phyloP scores from a whole-genome alignment of 2,113 vertebrate genomes.

The Sialia sialis region DNA sequence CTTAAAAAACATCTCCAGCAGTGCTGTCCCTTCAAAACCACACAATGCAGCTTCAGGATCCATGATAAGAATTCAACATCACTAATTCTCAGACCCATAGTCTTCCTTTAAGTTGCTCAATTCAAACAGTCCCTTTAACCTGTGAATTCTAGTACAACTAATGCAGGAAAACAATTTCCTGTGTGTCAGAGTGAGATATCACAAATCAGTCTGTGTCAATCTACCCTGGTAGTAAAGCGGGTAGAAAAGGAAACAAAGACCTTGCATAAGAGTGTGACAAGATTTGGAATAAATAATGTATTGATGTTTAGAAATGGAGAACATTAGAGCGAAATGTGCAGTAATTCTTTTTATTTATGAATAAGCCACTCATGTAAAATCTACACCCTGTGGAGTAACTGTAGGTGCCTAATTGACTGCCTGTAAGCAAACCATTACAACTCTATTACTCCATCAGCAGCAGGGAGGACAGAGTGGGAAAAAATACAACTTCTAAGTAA shows the following conservation, averaged over 20 bases:
- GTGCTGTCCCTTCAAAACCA: background rate
- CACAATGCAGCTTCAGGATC: background rate
- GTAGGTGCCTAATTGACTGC: conserved; percentile 71
- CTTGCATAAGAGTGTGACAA: background rate
- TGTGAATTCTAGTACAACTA: background rate
- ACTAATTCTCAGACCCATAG: background rate
- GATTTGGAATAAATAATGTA: background rate
- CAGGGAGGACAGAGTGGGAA: conserved; percentile 33
- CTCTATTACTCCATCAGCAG: conserved; percentile 39
- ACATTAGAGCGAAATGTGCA: background rate
- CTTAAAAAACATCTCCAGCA: background rate
- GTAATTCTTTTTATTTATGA: conserved; percentile 65
- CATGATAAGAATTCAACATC: background rate
- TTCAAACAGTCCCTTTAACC: background rate
- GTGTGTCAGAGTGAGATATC: background rate
- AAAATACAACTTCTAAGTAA: conserved; percentile 67
- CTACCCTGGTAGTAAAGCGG: background rate
- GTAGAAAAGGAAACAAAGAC: background rate
- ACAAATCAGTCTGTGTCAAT: background rate
- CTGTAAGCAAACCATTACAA: conserved; percentile 65
- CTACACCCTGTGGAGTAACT: conserved; percentile 59
- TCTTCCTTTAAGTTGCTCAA: background rate
- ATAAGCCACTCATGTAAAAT: conserved; percentile 55
- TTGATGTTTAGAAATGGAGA: background rate
- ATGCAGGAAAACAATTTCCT: background rate